Base-by-base conservation (phyloP, 2,113 vertebrate genomes). In the Lamprologus ornatipinnis region DNA sequence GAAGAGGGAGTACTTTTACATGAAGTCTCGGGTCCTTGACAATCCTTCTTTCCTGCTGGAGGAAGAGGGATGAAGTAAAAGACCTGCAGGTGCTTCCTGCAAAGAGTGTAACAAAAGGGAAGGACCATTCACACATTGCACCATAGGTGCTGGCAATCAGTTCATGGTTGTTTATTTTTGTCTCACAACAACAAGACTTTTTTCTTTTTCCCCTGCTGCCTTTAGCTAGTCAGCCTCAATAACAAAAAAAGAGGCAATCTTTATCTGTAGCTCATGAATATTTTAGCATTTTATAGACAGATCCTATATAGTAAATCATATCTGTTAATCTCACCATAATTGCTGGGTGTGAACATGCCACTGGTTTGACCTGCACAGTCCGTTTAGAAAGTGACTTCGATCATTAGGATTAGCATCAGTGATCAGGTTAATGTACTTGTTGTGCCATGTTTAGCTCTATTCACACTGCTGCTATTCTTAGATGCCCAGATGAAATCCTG, bases 71-170 rank as follows among this genome's bases (percentile, higher is more conserved):
- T 87, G 73, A 82, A 85, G 58, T 81, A 51, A 78, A 85, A 68
- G 82, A 4, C 37, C 13, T 4, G 79, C 91, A 92, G 92, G 87
- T 92, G 94, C 40, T 93, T 95, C 94, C 94, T 90, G 58, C 26
- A 23, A 54, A 57, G 14, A 78, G 81, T 11, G 17, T 23, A 6
- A 40, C 45, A 49, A 19, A 49, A 58, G 70, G 55, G 53, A 81
- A 57, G 7, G 26, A n/a, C 4, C 9, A 10, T 42, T 80, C 28
- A 65, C 57, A 65, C 21, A 17, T 11, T 55, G 17, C 17, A 6
- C 28, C 21, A 60, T 31, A 65, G 53, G 68, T 1, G 14, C 70
- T 40, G n/a, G 6, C 40, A 79, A 68, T 35, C 45, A 35, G 11
- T 58, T 83, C 13, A 68, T 60, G 17, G 17, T 31, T 53, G n/a